Percentiles rank a stretch among this genome's conserved stretches.
phyloP scores from a whole-genome alignment of 2,797 vertebrate genomes.

The Pangasius macronema region DNA sequence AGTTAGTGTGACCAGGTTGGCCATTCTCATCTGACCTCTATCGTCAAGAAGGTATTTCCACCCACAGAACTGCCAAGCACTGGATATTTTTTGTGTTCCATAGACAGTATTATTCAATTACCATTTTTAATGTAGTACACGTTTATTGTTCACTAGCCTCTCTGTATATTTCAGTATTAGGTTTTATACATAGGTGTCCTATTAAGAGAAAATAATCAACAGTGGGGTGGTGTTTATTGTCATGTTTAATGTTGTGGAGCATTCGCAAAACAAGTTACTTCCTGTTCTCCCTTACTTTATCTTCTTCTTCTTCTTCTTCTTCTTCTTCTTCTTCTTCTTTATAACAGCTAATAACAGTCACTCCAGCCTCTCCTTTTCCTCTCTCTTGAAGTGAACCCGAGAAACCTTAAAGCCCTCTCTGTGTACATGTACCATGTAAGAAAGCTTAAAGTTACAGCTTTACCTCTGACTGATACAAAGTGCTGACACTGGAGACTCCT shows the following conservation, averaged over 20 bases:
- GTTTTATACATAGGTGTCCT: background rate
- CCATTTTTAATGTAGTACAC: background rate
- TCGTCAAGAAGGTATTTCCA: background rate
- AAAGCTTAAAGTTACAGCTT: background rate
- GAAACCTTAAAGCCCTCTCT: background rate
- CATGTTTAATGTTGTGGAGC: background rate
- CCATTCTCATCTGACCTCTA: background rate
- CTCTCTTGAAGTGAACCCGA: background rate
- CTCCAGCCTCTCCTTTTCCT: background rate
- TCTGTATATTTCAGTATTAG: background rate
- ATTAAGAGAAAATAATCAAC: background rate
- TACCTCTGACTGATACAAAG: background rate
- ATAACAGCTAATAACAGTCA: background rate
- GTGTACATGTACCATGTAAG: background rate
- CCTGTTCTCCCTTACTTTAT: background rate
- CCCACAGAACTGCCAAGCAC: too few species aligned
- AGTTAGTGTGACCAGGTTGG: background rate
- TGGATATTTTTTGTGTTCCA: background rate
- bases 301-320: too few species aligned
- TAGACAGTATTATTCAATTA: background rate
- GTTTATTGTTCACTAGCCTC: background rate
- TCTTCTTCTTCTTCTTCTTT: too few species aligned
- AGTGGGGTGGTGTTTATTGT: background rate
- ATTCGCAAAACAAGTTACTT: background rate
- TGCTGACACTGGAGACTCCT: background rate